Evolutionary conservation across 2,113 vertebrate genomes (phyloP).

Genomic region (Notarius quadriscutis): DNA sequence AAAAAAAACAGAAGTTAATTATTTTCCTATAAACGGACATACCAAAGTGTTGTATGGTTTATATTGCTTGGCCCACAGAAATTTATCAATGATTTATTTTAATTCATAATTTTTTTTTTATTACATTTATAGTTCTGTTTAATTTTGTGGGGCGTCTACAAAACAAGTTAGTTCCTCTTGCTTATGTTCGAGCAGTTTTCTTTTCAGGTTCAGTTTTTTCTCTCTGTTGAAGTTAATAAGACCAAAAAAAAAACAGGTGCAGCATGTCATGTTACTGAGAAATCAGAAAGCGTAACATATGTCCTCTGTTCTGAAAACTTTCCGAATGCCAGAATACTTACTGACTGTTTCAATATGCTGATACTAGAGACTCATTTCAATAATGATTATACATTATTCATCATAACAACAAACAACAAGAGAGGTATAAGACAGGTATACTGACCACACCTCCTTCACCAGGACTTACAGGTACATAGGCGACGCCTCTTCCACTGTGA

Average conservation of each 20-base stretch:
- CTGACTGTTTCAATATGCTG: background rate
- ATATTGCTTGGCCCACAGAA: background rate
- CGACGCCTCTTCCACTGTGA: background rate
- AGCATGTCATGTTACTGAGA: conserved; percentile 4
- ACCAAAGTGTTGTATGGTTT: background rate
- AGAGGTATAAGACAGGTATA: background rate
- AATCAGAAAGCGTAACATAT: background rate
- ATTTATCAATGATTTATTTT: background rate
- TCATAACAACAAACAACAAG: background rate
- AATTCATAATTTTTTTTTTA: background rate
- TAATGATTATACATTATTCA: background rate
- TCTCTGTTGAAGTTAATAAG: background rate
- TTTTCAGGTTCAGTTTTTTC: background rate
- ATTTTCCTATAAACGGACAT: background rate
- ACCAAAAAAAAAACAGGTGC: background rate
- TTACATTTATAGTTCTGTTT: background rate
- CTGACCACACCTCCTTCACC: background rate
- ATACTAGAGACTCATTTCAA: conserved; percentile 1
- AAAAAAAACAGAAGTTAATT: background rate
- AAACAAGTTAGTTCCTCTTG: background rate
- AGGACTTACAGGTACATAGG: background rate
- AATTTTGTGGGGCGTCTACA: background rate
- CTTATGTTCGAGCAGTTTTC: background rate
- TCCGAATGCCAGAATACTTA: background rate
- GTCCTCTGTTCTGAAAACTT: background rate